These are phyloP conservation scores for Meteorus sp. DNA, from an alignment of 1,140 invertebrate species.

Conservation along the genomic window DNA sequence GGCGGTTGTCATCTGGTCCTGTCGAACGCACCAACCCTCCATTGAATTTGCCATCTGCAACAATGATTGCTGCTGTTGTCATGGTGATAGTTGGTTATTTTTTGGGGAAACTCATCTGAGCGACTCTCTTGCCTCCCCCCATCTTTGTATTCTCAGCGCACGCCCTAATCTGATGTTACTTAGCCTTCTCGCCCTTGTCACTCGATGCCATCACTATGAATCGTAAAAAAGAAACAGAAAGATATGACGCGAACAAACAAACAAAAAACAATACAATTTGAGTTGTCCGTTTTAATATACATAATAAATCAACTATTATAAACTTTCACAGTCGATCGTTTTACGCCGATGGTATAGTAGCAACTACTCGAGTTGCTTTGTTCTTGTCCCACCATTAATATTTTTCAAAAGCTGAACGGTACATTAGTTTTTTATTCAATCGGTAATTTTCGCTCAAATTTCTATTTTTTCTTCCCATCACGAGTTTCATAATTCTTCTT, in stretches of 20 bases:
- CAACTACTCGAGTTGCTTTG: too few species aligned
- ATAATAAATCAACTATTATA: constrained; percentile 2
- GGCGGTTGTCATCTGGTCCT: constrained; percentile 37
- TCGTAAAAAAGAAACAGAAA: too few species aligned
- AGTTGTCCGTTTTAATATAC: constrained; percentile 15
- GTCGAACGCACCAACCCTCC: constrained; percentile 38
- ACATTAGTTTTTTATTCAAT: too few species aligned
- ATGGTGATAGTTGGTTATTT: constrained; percentile 55
- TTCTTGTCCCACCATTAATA: too few species aligned
- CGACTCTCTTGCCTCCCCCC: constrained; percentile 41
- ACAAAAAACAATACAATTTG: too few species aligned
- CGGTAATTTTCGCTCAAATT: too few species aligned
- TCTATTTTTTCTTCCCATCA: too few species aligned
- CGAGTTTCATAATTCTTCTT: too few species aligned
- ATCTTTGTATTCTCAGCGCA: constrained; percentile 41
- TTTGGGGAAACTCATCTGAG: constrained; percentile 57
- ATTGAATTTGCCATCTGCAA: constrained; percentile 39
- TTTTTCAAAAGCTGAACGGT: too few species aligned
- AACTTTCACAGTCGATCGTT: not conserved
- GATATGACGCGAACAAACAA: too few species aligned
- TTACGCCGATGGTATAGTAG: not conserved
- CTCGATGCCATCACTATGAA: constrained; percentile 36
- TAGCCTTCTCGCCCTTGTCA: constrained; percentile 41
- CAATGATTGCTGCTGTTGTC: constrained; percentile 45
- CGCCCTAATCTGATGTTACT: constrained; percentile 45